These are phyloP conservation scores for Colossoma macropomum DNA, from an alignment of 2,113 vertebrate species.

Conservation along the genomic window DNA sequence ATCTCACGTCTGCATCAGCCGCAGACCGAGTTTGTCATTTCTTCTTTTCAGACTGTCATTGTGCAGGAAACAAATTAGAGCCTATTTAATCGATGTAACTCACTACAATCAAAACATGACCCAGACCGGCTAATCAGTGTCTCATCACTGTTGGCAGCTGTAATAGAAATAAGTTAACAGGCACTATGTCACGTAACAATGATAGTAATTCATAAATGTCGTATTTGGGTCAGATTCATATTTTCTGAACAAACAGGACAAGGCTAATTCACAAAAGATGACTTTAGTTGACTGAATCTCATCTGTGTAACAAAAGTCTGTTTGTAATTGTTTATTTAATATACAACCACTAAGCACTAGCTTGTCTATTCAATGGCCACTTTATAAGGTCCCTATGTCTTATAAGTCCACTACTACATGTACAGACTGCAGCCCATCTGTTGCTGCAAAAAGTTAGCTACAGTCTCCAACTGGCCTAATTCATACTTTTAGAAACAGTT, in stretches of 20 bases:
- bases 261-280: too few species aligned
- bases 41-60: background rate
- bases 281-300: too few species aligned
- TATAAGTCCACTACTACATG: too few species aligned
- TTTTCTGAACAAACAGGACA: background rate
- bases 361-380: too few species aligned
- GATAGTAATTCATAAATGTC: background rate
- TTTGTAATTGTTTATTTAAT: too few species aligned
- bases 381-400: too few species aligned
- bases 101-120: background rate
- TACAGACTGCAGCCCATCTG: too few species aligned
- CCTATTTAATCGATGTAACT: background rate
- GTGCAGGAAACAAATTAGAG: background rate
- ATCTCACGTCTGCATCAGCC: background rate
- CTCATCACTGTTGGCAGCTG: background rate
- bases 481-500: too few species aligned
- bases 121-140: background rate
- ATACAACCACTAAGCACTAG: too few species aligned
- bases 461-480: too few species aligned
- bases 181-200: background rate
- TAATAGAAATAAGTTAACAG: background rate
- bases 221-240: background rate
- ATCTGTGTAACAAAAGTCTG: too few species aligned
- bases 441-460: too few species aligned
- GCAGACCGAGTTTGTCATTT: background rate